Base-by-base conservation (phyloP, 2,797 vertebrate species). In the Spinibarbus caldwelli region DNA sequence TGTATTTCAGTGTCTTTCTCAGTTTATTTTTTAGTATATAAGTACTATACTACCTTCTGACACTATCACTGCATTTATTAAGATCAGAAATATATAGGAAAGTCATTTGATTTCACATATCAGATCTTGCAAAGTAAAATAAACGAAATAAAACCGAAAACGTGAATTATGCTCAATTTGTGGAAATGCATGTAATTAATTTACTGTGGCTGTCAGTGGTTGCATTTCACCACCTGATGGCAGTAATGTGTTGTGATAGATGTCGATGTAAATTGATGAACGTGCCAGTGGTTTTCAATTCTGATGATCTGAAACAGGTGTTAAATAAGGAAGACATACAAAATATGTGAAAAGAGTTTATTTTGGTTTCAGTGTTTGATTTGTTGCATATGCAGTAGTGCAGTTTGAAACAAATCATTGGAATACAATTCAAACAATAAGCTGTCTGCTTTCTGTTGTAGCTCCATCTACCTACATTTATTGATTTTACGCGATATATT, bases 181-280 rank as follows among this genome's bases (percentile, higher is more conserved):
- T 21, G n/a, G 9, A 71, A 71, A 57, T 29, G 66, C 15, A 52
- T 23, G 34, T 4, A 21, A 12, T 64, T 57, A 36, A 14, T 21
- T 81, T 21, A 68, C 14, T 57, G 14, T 54, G 47, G 21, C 23
- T 70, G 10, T 52, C 15, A n/a, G 21, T 47, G 41, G 64, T 38
- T 49, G 21, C 3, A 54, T 67, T 49, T 77, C 72, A 77, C 72
- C 82, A 43, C 73, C 72, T 41, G 82, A 54, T 67, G 82, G 82
- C 82, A 77, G 82, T 84, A 77, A 52, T 84, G 82, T 68, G 82
- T 84, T 67, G 47, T 54, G 19, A 29, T 21, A 5, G n/a, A 66
- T n/a, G n/a, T n/a, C n/a, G n/a, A n/a, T 57, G 36, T 31, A 41
- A 57, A 57, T 31, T 14, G 6, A 52, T 43, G 17, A 78, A 54